A percentile compares a stretch with the other conserved stretches of the same genome.
These are phyloP conservation scores for Silurus glanis DNA, from an alignment of 2,113 vertebrate genomes.

Conservation along the genomic window DNA sequence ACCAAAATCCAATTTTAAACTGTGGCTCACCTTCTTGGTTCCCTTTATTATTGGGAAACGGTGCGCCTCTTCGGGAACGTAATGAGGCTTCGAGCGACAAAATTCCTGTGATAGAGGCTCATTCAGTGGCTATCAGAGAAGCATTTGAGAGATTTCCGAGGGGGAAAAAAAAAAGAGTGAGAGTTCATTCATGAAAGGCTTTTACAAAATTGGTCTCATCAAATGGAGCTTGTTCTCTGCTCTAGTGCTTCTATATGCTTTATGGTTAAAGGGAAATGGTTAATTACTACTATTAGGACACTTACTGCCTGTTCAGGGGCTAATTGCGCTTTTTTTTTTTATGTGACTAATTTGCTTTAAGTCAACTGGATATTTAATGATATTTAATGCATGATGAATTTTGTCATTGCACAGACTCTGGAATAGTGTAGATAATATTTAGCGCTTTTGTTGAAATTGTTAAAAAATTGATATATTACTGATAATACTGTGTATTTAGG, in stretches of 20 bases:
- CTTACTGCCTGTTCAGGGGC: slow-evolving; percentile 30
- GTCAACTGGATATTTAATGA: slow-evolving; percentile 14
- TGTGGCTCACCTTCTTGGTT: slow-evolving; percentile 9
- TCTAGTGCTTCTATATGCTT: slow-evolving; percentile 31
- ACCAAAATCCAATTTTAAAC: slow-evolving; percentile 28
- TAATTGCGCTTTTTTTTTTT: slow-evolving; percentile 42
- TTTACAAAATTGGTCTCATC: slow-evolving; percentile 29
- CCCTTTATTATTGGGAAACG: slow-evolving; percentile 42
- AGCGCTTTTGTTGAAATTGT: neutral
- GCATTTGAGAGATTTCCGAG: slow-evolving; percentile 14
- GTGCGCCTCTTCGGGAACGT: slow-evolving; percentile 29
- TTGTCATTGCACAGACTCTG: neutral
- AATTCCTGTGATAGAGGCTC: slow-evolving; percentile 1
- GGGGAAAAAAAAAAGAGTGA: slow-evolving; percentile 5
- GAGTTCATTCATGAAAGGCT: slow-evolving; percentile 16
- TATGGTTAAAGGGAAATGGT: slow-evolving; percentile 31
- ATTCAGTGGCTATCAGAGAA: slow-evolving; percentile 23
- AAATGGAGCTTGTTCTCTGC: slow-evolving; percentile 18
- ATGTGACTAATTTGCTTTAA: slow-evolving; percentile 34
- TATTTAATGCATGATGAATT: slow-evolving; percentile 20
- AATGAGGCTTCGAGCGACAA: slow-evolving; percentile 34
- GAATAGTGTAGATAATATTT: neutral
- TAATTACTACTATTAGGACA: slow-evolving; percentile 50
- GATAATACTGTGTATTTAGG: neutral
- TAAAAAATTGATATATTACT: neutral